These are phyloP conservation scores for Sebastes itinus DNA, from an alignment of 2,797 vertebrate genomes.

Conservation along the genomic window DNA sequence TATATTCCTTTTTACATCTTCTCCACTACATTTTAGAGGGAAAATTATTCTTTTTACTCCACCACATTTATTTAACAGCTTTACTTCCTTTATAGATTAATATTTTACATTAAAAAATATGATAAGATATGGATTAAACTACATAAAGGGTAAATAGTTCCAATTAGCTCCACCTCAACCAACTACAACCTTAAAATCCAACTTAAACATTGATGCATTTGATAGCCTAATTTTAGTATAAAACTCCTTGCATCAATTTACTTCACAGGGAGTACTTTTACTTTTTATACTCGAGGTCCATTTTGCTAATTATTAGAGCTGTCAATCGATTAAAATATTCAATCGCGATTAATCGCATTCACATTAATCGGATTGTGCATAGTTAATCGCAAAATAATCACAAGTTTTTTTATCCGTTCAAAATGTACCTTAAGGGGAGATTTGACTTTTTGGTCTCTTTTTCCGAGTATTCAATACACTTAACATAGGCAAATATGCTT, in stretches of 20 bases:
- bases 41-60: not conserved
- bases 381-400: no score
- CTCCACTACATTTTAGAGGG: not conserved
- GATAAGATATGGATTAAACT: not conserved
- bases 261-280: not conserved
- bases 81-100: not conserved
- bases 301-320: not conserved
- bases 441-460: no score
- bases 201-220: not conserved
- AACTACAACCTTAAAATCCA: not conserved
- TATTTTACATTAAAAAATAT: not conserved
- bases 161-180: not conserved
- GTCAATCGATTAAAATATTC: no score
- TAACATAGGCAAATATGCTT: no score
- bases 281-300: not conserved
- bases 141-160: not conserved
- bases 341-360: not conserved
- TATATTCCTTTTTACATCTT: not conserved
- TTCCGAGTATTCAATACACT: no score
- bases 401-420: no score
- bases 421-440: no score
- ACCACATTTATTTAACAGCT: not conserved
- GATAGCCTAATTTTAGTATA: not conserved
- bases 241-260: not conserved
- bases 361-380: no score